Evolutionary conservation across 2,888 invertebrate species (phyloP).

Genomic region (Onthophagus sagittarius): DNA sequence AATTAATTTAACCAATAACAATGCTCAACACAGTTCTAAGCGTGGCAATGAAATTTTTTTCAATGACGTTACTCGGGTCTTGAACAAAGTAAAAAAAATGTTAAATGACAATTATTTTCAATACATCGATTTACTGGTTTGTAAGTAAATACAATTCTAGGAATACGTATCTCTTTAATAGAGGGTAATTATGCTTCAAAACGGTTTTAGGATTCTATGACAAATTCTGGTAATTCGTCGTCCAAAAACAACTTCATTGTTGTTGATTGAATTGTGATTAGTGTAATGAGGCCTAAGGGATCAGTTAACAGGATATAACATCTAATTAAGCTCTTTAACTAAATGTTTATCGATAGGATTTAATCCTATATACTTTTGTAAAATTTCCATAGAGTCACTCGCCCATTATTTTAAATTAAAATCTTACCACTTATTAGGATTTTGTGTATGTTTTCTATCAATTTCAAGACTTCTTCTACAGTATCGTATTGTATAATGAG

Average conservation of each 20-base stretch:
- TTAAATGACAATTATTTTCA: not conserved
- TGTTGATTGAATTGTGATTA: conserved; percentile 8
- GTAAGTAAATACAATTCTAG: no score
- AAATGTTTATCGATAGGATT: not conserved
- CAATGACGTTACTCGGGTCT: conserved; percentile 17
- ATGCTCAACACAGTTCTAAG: conserved; percentile 16
- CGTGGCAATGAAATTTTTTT: conserved; percentile 15
- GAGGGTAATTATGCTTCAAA: no score
- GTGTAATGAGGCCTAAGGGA: conserved; percentile 3
- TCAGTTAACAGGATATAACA: conserved; percentile 8
- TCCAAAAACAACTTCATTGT: conserved; percentile 1
- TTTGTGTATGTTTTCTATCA: not conserved
- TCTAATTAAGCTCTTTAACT: not conserved
- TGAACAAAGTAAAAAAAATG: not conserved
- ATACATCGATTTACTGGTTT: not conserved
- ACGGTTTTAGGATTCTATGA: no score
- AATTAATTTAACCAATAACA: no score
- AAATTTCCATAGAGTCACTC: no score
- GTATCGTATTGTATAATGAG: conserved; percentile 3
- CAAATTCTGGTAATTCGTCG: no score
- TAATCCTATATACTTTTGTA: not conserved
- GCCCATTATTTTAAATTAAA: conserved; percentile 7
- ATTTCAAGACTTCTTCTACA: not conserved
- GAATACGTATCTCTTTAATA: no score
- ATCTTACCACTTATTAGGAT: conserved; percentile 5